A percentile compares a stretch with the other conserved stretches of the same genome.
Evolutionary conservation across 1,140 invertebrate species (phyloP).

Genomic region (Conopomorpha cramerella): DNA sequence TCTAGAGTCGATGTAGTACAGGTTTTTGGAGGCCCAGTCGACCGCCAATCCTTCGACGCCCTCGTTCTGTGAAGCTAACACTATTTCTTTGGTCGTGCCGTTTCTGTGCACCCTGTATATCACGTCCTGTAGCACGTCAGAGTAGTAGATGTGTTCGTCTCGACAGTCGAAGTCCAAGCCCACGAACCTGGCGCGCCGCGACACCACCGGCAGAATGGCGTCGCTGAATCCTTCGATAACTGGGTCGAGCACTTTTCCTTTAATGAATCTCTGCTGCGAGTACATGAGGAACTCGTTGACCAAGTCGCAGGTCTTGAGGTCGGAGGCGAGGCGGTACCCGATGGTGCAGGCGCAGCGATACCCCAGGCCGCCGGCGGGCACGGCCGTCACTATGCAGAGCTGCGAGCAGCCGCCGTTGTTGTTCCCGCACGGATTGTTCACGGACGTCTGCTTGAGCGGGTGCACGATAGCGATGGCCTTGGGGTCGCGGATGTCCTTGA

Average conservation of each 20-base stretch:
- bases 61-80: slow-evolving; percentile 94
- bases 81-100: slow-evolving; percentile 87
- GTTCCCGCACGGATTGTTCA: slow-evolving; percentile 86
- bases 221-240: slow-evolving; percentile 90
- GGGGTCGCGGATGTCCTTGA: slow-evolving; percentile 79
- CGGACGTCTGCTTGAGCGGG: slow-evolving; percentile 73
- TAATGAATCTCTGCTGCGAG: slow-evolving; percentile 95
- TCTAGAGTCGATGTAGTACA: slow-evolving; percentile 97
- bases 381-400: slow-evolving; percentile 90
- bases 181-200: slow-evolving; percentile 89
- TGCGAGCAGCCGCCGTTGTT: slow-evolving; percentile 93
- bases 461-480: slow-evolving; percentile 85
- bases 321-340: slow-evolving; percentile 77
- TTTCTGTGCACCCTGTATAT: slow-evolving; percentile 91
- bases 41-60: slow-evolving; percentile 96
- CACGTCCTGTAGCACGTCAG: slow-evolving; percentile 95
- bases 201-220: slow-evolving; percentile 90
- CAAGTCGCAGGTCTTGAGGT: slow-evolving; percentile 82
- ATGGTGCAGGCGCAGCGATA: slow-evolving; percentile 94
- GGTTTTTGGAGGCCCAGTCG: slow-evolving; percentile 96
- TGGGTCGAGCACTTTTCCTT: slow-evolving; percentile 90
- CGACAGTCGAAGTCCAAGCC: slow-evolving; percentile 95
- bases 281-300: slow-evolving; percentile 95
- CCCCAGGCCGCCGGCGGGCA: slow-evolving; percentile 77
- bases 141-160: slow-evolving; percentile 94